Percentiles rank a stretch among this genome's conserved stretches.
phyloP scores from a whole-genome alignment of 2,888 invertebrate species.

The Tortricodes alternella region DNA sequence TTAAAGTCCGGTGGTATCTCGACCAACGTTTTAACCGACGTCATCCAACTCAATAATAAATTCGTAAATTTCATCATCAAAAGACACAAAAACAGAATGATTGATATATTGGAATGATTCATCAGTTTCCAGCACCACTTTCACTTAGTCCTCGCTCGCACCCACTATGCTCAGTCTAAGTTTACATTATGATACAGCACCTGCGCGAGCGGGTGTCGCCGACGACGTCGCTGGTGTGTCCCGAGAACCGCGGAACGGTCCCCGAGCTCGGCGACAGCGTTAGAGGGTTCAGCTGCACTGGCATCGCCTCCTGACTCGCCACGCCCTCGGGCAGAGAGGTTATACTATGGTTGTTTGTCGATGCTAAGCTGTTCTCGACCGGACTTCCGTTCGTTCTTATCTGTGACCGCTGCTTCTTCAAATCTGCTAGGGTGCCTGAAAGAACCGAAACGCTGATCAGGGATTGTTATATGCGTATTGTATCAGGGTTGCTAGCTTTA shows the following conservation, averaged over 20 bases:
- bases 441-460: constrained; percentile 33
- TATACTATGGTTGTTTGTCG: constrained; percentile 71
- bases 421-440: constrained; percentile 92
- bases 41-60: constrained; percentile 10
- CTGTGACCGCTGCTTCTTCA: constrained; percentile 95
- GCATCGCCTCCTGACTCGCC: constrained; percentile 66
- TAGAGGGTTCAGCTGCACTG: constrained; percentile 69
- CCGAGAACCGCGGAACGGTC: constrained; percentile 85
- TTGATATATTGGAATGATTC: constrained; percentile 71
- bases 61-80: constrained; percentile 7
- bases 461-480: background rate
- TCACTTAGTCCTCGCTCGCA: constrained; percentile 34
- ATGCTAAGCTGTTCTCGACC: constrained; percentile 68
- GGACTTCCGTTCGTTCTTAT: constrained; percentile 86
- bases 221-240: constrained; percentile 90
- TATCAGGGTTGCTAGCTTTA: background rate
- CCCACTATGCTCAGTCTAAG: constrained; percentile 16
- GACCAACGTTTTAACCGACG: constrained; percentile 2
- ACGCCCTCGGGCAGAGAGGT: constrained; percentile 70
- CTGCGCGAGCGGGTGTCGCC: constrained; percentile 87
- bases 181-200: constrained; percentile 89
- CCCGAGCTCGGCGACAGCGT: constrained; percentile 66
- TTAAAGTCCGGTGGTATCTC: background rate
- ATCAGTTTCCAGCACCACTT: constrained; percentile 64
- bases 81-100: no score